Conservation (phyloP, 1,140 invertebrate genomes). For the Lineus longissimus region DNA sequence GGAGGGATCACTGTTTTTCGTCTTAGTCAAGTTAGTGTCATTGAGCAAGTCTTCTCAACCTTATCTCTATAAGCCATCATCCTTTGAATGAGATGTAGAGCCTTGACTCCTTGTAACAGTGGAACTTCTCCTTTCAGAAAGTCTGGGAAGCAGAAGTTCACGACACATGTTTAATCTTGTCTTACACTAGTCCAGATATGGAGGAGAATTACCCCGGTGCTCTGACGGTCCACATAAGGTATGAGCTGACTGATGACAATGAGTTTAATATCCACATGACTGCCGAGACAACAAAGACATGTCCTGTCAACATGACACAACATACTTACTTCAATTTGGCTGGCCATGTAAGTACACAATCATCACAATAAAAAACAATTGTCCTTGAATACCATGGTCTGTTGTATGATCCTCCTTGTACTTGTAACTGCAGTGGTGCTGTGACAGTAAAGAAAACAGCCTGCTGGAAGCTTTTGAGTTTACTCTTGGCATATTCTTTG, state of each 20-base stretch:
- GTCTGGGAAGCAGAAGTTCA: slow-evolving; percentile 50
- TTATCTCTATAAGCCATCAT: no score
- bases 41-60: no score
- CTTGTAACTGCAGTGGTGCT: no score
- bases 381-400: no score
- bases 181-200: slow-evolving; percentile 68
- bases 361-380: no score
- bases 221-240: slow-evolving; percentile 61
- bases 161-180: slow-evolving; percentile 36
- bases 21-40: neutral
- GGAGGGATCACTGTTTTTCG: no score
- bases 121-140: slow-evolving; percentile 28
- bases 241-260: slow-evolving; percentile 69
- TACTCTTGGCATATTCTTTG: no score
- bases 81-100: no score
- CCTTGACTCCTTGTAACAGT: no score
- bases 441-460: no score
- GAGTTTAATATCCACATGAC: slow-evolving; percentile 69
- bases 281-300: slow-evolving; percentile 71
- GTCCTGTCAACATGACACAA: slow-evolving; percentile 85
- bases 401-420: no score
- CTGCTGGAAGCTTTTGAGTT: no score
- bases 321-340: slow-evolving; percentile 93
- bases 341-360: slow-evolving; percentile 63
- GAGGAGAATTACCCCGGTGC: slow-evolving; percentile 85